Percentiles rank a stretch among this genome's conserved stretches.
These are phyloP conservation scores for Gymnopithys bicolor DNA, from an alignment of 2,797 vertebrate species.

Conservation along the genomic window DNA sequence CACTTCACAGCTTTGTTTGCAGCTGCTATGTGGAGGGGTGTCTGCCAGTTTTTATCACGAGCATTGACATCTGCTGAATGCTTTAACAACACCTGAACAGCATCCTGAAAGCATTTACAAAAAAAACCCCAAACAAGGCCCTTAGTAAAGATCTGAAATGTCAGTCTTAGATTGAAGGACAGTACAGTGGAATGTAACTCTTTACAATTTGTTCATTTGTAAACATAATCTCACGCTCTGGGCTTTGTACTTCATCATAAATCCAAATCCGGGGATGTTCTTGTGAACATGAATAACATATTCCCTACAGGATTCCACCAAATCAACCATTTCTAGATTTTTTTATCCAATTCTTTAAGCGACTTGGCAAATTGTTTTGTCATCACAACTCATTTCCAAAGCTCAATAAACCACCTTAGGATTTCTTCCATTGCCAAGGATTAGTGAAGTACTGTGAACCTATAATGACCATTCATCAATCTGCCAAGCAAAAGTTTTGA, in stretches of 20 bases:
- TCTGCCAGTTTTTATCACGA: conserved; percentile 99
- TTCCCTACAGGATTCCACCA: not conserved
- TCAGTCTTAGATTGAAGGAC: not conserved
- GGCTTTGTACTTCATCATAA: not conserved
- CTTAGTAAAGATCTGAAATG: not conserved
- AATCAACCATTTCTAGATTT: not conserved
- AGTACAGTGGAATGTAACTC: not conserved
- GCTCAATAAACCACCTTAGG: not conserved
- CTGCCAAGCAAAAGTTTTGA: not conserved
- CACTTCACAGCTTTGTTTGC: conserved; percentile 97
- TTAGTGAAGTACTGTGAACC: not conserved
- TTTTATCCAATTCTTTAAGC: not conserved
- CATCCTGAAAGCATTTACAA: conserved; percentile 81
- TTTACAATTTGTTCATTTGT: not conserved
- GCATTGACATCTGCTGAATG: conserved; percentile 98
- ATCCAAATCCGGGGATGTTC: not conserved
- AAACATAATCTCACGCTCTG: not conserved
- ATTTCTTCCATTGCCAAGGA: not conserved
- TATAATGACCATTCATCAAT: not conserved
- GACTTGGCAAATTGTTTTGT: not conserved
- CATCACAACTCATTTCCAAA: not conserved
- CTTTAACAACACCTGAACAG: conserved; percentile 96
- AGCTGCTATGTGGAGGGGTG: conserved; percentile 94
- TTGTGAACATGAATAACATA: not conserved
- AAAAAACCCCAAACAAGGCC: not conserved